Conservation (phyloP, 92 coral and sea anemone species). For the Muricea muricata region DNA sequence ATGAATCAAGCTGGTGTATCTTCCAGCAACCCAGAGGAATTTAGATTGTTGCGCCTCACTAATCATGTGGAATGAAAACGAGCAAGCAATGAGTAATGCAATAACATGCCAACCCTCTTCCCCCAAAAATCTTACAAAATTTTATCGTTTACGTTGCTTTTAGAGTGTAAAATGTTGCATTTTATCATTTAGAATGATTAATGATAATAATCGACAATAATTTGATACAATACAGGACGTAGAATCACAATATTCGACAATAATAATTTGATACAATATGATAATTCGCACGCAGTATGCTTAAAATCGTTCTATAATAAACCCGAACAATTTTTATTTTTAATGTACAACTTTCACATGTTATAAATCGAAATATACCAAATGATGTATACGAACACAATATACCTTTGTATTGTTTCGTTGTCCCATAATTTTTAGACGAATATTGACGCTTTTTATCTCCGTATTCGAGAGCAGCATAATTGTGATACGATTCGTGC, state of each 20-base stretch:
- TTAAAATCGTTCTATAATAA: not conserved
- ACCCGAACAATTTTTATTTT: not conserved
- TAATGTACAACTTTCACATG: no score
- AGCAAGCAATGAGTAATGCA: not conserved
- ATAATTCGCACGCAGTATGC: no score
- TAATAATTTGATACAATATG: no score
- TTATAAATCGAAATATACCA: no score
- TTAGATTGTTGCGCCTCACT: not conserved
- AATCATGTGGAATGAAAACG: not conserved
- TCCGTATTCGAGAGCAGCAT: not conserved
- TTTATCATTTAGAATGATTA: not conserved
- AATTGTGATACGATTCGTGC: constrained; percentile 29
- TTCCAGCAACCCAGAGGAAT: no score
- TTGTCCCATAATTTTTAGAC: not conserved
- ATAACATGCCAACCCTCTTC: no score
- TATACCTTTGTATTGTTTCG: not conserved
- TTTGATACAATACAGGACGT: not conserved
- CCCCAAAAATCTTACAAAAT: not conserved
- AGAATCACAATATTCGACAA: not conserved
- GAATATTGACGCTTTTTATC: not conserved
- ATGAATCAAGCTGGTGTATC: no score
- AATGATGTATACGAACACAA: no score
- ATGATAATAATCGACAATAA: not conserved
- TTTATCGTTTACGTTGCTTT: not conserved
- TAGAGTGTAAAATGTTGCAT: constrained; percentile 11